Conservation (phyloP, 2,113 vertebrate genomes). For the Clinocottus analis region DNA sequence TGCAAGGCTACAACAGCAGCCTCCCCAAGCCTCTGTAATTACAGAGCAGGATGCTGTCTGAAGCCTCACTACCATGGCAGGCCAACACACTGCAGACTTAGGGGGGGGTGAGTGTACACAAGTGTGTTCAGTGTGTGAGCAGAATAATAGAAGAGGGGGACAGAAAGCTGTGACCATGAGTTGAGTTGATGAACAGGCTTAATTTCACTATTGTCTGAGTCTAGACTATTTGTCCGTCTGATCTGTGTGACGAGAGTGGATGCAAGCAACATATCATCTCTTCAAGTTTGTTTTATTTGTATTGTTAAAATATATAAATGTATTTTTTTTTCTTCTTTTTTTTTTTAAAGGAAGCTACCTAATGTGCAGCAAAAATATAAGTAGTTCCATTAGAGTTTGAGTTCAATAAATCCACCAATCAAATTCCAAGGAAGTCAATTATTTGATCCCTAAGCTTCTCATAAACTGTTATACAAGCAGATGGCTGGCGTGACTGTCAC, state of each 20-base stretch:
- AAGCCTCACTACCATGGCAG: conserved; percentile 53
- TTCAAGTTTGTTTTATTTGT: background rate
- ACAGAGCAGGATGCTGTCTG: conserved; percentile 62
- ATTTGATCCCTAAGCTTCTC: conserved; percentile 30
- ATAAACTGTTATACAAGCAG: conserved; percentile 31
- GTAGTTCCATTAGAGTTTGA: background rate
- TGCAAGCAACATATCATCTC: background rate
- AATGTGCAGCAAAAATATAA: conserved; percentile 15
- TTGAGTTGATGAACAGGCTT: conserved; percentile 36
- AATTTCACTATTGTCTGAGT: conserved; percentile 25
- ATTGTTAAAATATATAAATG: background rate
- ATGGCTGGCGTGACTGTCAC: conserved; percentile 45
- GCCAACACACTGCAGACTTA: conserved; percentile 54
- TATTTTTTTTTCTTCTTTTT: background rate
- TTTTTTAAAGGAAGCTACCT: background rate
- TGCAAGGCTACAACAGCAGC: conserved; percentile 49
- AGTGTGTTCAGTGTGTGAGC: conserved; percentile 28
- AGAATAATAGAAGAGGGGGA: conserved; percentile 38
- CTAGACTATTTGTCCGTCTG: conserved; percentile 13
- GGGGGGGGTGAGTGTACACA: conserved; percentile 33
- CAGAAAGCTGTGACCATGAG: conserved; percentile 25
- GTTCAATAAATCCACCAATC: conserved; percentile 2
- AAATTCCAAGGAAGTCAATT: conserved; percentile 16
- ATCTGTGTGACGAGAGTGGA: conserved; percentile 3
- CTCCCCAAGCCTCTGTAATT: conserved; percentile 62